phyloP scores from a whole-genome alignment of 2,888 invertebrate species.

The Disparrhopalites patrizii region DNA sequence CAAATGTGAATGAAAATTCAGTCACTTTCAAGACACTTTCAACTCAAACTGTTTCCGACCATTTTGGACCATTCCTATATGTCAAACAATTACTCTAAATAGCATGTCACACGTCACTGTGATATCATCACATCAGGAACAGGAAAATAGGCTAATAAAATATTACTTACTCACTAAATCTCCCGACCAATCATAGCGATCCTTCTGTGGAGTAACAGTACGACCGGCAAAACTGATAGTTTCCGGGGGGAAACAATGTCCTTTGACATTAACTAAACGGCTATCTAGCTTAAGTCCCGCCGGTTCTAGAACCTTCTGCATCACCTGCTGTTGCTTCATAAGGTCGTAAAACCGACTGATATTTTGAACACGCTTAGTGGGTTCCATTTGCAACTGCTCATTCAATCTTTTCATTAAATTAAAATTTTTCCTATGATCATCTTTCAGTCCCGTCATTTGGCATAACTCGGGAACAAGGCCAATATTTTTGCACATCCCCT shows the following conservation, averaged over 20 bases:
- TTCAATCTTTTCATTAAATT: neutral
- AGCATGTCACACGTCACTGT: too few relatives aligned
- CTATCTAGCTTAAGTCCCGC: neutral
- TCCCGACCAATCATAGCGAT: neutral
- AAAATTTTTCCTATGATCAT: slow-evolving; percentile 5
- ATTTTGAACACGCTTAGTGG: neutral
- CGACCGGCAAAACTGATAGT: neutral
- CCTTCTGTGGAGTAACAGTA: neutral
- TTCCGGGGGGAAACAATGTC: neutral
- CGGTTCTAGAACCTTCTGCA: neutral
- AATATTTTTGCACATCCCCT: slow-evolving; percentile 13
- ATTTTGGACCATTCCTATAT: too few relatives aligned
- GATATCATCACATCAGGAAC: too few relatives aligned
- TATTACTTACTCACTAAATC: neutral
- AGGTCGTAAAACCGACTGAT: neutral
- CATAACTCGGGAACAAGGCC: slow-evolving; percentile 23
- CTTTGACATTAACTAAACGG: neutral
- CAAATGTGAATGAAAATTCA: too few relatives aligned
- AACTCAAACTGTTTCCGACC: too few relatives aligned
- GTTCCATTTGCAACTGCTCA: neutral
- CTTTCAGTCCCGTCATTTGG: slow-evolving; percentile 14
- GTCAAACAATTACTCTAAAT: too few relatives aligned
- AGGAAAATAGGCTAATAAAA: too few relatives aligned
- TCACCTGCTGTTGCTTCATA: neutral
- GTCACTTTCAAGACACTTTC: too few relatives aligned